A percentile compares a stretch with the other conserved stretches of the same genome.
Evolutionary conservation across 1,140 invertebrate species (phyloP).

Genomic region (Ptiloglossa arizonensis): DNA sequence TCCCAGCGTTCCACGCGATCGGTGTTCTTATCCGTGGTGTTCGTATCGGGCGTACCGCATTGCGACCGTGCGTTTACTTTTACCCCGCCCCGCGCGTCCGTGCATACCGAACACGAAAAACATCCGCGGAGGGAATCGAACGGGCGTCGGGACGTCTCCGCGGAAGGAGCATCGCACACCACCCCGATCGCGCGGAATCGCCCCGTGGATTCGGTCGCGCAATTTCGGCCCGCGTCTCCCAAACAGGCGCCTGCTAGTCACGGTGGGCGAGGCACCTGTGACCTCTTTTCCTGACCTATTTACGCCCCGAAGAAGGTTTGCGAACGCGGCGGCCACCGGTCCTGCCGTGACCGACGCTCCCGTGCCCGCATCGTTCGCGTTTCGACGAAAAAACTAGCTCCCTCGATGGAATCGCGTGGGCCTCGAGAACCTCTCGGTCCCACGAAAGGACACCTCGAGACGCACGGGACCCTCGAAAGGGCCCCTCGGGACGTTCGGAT

Average conservation of each 20-base stretch:
- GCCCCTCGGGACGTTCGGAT: no score
- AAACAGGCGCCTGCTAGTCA: conserved; percentile 44
- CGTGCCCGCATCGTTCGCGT: no score
- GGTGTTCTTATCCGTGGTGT: not conserved
- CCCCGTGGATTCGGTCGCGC: not conserved
- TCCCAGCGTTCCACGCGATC: conserved; percentile 5
- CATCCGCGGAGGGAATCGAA: no score
- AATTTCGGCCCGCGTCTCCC: conserved; percentile 27
- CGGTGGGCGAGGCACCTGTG: conserved; percentile 67
- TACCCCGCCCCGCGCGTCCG: no score
- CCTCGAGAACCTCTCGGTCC: no score
- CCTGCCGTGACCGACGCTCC: conserved; percentile 2
- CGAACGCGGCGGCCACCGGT: conserved; percentile 13
- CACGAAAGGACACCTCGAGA: no score
- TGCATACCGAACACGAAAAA: no score
- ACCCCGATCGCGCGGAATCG: not conserved
- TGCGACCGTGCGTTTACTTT: conserved; percentile 13
- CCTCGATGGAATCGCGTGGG: no score
- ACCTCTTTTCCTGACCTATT: conserved; percentile 66
- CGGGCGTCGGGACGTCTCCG: no score
- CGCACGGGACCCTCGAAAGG: no score
- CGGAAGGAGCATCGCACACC: not conserved
- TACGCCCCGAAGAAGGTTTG: conserved; percentile 34
- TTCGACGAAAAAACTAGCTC: no score
- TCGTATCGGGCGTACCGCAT: not conserved